Evolutionary conservation across 2,888 invertebrate species (phyloP).

Genomic region (Pammene fasciana): DNA sequence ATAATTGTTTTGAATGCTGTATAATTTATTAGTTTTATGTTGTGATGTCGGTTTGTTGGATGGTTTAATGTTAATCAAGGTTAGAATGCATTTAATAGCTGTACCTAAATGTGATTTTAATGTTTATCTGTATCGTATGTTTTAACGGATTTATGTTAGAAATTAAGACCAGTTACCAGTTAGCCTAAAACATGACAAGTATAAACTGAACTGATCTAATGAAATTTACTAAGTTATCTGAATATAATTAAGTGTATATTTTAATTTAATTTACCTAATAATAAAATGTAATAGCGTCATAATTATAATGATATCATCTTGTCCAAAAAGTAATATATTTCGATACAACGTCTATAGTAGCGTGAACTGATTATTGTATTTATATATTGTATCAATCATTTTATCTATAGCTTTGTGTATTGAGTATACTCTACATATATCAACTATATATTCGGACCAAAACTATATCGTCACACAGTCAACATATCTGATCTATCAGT

Average conservation of each 20-base stretch:
- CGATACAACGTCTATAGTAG: slow-evolving; percentile 18
- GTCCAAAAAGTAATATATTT: slow-evolving; percentile 11
- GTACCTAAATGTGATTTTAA: slow-evolving; percentile 48
- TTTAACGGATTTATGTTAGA: slow-evolving; percentile 41
- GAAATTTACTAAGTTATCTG: slow-evolving; percentile 24
- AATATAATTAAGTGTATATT: slow-evolving; percentile 23
- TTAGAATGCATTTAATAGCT: slow-evolving; percentile 49
- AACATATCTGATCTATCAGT: slow-evolving; percentile 74
- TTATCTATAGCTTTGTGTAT: slow-evolving; percentile 33
- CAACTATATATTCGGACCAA: slow-evolving; percentile 69
- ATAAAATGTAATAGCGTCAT: not conserved
- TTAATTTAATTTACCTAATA: slow-evolving; percentile 12
- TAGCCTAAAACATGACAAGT: slow-evolving; percentile 38
- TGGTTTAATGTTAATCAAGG: slow-evolving; percentile 42
- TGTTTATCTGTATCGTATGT: slow-evolving; percentile 42
- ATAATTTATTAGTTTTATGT: slow-evolving; percentile 47
- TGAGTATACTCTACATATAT: slow-evolving; percentile 31
- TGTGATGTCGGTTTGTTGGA: slow-evolving; percentile 47
- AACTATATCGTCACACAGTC: slow-evolving; percentile 65
- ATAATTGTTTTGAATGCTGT: slow-evolving; percentile 38
- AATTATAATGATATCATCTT: not conserved
- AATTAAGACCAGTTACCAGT: slow-evolving; percentile 38
- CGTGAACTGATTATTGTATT: slow-evolving; percentile 28
- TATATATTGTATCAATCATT: slow-evolving; percentile 45
- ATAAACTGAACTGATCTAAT: slow-evolving; percentile 33